These are phyloP conservation scores for Glaucopsyche alexis DNA, from an alignment of 2,888 invertebrate species.

Conservation along the genomic window DNA sequence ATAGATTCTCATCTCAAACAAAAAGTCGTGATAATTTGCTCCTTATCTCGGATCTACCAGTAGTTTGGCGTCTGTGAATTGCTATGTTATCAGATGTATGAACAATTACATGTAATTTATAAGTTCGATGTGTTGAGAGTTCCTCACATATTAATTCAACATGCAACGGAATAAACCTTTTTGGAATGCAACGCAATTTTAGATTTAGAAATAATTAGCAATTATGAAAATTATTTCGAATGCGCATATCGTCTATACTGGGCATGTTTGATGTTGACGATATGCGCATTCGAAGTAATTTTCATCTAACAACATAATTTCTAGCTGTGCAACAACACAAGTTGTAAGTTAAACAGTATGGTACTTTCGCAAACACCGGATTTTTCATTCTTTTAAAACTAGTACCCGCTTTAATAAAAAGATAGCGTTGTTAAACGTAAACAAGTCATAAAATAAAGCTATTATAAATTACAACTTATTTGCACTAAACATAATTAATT, in stretches of 20 bases:
- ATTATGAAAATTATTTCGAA: constrained; percentile 7
- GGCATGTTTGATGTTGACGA: no score
- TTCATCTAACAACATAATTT: not conserved
- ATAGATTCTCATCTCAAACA: constrained; percentile 12
- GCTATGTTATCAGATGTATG: constrained; percentile 1
- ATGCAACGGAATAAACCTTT: constrained; percentile 8
- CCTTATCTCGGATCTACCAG: not conserved
- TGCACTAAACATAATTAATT: constrained; percentile 7
- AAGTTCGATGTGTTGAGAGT: constrained; percentile 13
- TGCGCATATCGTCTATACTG: not conserved
- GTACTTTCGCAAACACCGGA: not conserved
- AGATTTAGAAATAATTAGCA: constrained; percentile 8
- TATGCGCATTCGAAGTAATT: not conserved
- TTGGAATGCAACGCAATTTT: not conserved
- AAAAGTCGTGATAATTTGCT: constrained; percentile 20
- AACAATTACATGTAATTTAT: constrained; percentile 13
- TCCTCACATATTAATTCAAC: not conserved
- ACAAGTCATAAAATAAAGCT: not conserved
- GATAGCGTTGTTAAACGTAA: not conserved
- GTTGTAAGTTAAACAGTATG: not conserved
- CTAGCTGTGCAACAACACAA: not conserved
- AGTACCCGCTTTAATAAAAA: not conserved
- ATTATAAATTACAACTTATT: not conserved
- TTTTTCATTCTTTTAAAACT: not conserved
- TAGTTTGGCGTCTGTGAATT: constrained; percentile 13